Conservation (phyloP, 2,113 vertebrate genomes). For the Empidonax alnorum region DNA sequence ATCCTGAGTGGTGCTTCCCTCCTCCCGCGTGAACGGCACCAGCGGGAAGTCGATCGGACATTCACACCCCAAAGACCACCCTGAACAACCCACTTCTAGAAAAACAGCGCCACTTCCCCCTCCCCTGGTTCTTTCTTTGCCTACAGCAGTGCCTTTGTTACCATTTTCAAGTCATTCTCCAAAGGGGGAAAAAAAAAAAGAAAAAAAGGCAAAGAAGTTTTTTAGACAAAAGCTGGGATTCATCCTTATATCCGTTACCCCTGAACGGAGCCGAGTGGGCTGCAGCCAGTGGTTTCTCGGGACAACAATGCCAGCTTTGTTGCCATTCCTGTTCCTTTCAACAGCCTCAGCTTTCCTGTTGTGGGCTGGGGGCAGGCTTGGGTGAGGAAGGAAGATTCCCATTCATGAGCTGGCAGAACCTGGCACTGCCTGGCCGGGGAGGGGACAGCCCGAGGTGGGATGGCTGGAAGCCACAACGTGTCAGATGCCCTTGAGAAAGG, state of each 20-base stretch:
- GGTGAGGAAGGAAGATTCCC: constrained; percentile 17
- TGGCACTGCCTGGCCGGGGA: constrained; percentile 34
- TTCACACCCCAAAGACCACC: constrained; percentile 3
- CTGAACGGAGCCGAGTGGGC: background rate
- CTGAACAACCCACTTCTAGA: background rate
- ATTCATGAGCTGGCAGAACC: constrained; percentile 31
- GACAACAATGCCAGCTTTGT: constrained; percentile 54
- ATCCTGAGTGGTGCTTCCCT: background rate
- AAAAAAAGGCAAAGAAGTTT: background rate
- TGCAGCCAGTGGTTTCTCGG: constrained; percentile 30
- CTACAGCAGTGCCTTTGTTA: constrained; percentile 36
- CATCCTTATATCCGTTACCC: background rate
- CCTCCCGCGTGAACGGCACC: background rate
- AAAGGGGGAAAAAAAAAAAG: constrained; percentile 31
- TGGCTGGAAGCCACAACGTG: constrained; percentile 29
- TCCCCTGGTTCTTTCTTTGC: background rate
- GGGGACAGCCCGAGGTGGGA: constrained; percentile 1
- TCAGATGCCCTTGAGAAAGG: constrained; percentile 37
- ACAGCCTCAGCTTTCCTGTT: constrained; percentile 19
- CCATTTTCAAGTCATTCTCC: constrained; percentile 1
- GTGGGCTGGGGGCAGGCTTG: background rate
- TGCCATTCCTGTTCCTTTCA: constrained; percentile 26
- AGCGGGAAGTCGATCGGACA: background rate
- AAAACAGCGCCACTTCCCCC: background rate
- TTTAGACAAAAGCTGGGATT: constrained; percentile 46